Evolutionary conservation across 2,888 invertebrate genomes (phyloP), one percentile per base, ranked within the genome.

Genomic region (Hypomecis atomaria): DNA sequence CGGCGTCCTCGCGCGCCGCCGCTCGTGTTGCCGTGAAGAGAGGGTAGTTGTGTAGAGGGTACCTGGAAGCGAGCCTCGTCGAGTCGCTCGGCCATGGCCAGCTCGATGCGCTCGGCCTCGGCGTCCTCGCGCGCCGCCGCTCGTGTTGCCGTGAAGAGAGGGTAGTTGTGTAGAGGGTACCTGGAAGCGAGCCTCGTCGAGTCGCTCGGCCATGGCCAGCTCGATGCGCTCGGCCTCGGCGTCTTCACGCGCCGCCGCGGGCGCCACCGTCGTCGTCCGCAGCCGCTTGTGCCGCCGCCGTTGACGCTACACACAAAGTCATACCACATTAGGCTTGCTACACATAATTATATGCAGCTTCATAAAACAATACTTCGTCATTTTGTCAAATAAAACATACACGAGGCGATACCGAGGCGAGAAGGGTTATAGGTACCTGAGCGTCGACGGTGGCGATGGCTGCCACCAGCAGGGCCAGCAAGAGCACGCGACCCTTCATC

Each of bases 41-140:
- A 13, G 6, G 70, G 4, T 3, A 9, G 40, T 10, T 5, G 73
- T 13, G 43, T 7, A 7, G 44, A 44, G 9, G 5, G 52, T 58
- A 89, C 91, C 89, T 91, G 91, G 83, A 79, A 90, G 13, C 87
- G 82, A 37, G 66, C 74, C 79, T 91, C 91, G 78, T 90, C 92
- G 40, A 85, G 80, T 1, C 81, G 73, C 83, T 92, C 90, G 6
- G 86, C 87, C 87, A 85, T 85, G 74, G 83, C 88, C 37, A 85
- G 83, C 80, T 89, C 89, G 43, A 89, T 81, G 68, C 86, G 88
- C 69, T 90, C 91, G 4, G 84, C 85, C 75, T 89, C 88, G 36
- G 79, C 59, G 75, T 86, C 84, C 70, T 80, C 84, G 33, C 71
- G 76, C 66, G 43, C n/a, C n/a, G n/a, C n/a, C n/a, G n/a, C n/a